A percentile compares a stretch with the other conserved stretches of the same genome.
Conservation (phyloP, 2,113 vertebrate genomes). For the Ochotona princeps region DNA sequence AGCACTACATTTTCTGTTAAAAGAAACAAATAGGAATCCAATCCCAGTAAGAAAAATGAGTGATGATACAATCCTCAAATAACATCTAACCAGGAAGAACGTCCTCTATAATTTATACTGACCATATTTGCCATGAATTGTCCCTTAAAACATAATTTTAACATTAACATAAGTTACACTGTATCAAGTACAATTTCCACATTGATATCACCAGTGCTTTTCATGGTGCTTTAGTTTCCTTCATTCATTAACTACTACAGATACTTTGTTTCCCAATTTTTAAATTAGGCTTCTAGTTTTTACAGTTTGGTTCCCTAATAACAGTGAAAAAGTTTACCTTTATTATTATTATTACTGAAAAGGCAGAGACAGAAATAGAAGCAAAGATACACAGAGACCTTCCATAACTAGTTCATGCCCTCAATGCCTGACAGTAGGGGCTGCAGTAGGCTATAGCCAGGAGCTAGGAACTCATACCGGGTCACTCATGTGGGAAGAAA, state of each 20-base stretch:
- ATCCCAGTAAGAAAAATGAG: neutral
- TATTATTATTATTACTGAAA: too few relatives aligned
- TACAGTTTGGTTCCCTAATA: neutral
- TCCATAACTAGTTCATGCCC: too few relatives aligned
- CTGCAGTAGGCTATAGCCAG: too few relatives aligned
- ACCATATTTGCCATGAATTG: neutral
- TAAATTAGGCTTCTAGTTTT: conserved; percentile 4
- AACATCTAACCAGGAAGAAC: neutral
- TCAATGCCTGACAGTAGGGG: too few relatives aligned
- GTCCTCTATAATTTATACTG: neutral
- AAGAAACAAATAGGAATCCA: neutral
- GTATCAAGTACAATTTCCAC: neutral
- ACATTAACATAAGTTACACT: neutral
- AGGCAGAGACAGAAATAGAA: too few relatives aligned
- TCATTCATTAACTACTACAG: neutral
- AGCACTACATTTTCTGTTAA: neutral
- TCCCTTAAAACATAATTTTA: neutral
- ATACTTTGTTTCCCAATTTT: conserved; percentile 10
- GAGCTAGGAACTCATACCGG: too few relatives aligned
- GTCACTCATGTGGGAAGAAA: too few relatives aligned
- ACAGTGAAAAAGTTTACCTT: neutral
- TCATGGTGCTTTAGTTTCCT: conserved; percentile 19
- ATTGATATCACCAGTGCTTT: neutral
- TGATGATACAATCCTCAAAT: conserved; percentile 7
- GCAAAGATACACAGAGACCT: too few relatives aligned